Percentiles rank a stretch among this genome's conserved stretches.
These are phyloP conservation scores for Serilophus lunatus DNA, from an alignment of 2,113 vertebrate species.

Conservation along the genomic window DNA sequence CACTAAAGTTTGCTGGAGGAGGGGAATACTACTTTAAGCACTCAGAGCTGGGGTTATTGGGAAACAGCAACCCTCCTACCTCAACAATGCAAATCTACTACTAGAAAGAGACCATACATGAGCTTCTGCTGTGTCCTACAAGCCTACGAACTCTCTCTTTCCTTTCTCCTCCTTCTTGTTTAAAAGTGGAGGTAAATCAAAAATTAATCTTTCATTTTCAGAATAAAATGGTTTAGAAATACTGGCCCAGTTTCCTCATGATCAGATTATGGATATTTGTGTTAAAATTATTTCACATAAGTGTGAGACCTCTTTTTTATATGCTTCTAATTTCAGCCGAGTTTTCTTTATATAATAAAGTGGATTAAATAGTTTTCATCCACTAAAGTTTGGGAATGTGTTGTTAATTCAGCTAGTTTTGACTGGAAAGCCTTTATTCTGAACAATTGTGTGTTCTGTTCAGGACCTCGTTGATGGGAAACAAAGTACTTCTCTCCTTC, in stretches of 20 bases:
- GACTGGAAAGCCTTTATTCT: conserved; percentile 51
- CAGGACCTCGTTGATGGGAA: conserved; percentile 40
- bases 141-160: not conserved
- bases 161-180: not conserved
- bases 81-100: not conserved
- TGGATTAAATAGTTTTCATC: conserved; percentile 32
- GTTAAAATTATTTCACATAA: not conserved
- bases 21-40: not conserved
- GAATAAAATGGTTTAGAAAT: not conserved
- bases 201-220: not conserved
- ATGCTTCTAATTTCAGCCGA: not conserved
- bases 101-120: not conserved
- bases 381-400: not conserved
- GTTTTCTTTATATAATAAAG: conserved; percentile 24
- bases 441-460: conserved; percentile 60
- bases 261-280: not conserved
- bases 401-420: conserved; percentile 41
- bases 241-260: not conserved
- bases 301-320: not conserved
- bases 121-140: not conserved
- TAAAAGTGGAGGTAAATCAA: not conserved
- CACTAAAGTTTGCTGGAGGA: not conserved
- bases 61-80: not conserved
- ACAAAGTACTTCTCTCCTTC: conserved; percentile 52
- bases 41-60: not conserved